phyloP scores from a whole-genome alignment of 2,797 vertebrate species.

The Paramormyrops hopkinsi region DNA sequence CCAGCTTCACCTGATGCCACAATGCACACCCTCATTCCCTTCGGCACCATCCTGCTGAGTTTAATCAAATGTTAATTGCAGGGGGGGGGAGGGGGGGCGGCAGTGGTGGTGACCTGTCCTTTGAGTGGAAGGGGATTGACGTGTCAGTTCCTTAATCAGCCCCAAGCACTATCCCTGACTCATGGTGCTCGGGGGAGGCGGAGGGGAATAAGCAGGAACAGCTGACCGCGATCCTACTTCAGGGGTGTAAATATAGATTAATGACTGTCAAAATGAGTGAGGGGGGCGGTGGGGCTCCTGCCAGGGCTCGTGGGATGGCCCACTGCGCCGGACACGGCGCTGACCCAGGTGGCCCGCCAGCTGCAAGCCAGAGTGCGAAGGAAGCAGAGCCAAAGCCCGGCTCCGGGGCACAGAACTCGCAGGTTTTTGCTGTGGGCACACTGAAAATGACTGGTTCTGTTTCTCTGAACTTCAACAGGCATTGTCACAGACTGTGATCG shows the following conservation, averaged over 20 bases:
- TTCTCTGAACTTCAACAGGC: background rate
- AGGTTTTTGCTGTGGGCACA: background rate
- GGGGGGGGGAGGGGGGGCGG: conserved; percentile 13
- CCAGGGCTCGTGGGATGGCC: conserved; percentile 4
- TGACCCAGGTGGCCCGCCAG: conserved; percentile 11
- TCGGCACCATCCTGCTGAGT: conserved; percentile 32
- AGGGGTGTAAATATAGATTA: conserved; percentile 22
- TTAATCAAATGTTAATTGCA: conserved; percentile 36
- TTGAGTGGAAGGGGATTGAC: background rate
- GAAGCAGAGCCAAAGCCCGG: background rate
- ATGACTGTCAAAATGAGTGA: conserved; percentile 11
- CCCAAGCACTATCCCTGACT: conserved; percentile 18
- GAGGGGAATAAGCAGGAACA: background rate
- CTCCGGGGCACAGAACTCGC: background rate
- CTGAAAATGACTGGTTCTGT: background rate
- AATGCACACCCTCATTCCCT: background rate
- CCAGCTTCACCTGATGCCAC: background rate
- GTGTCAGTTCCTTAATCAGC: background rate
- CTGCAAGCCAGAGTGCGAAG: background rate
- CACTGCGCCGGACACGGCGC: background rate
- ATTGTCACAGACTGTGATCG: background rate
- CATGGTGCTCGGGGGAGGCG: background rate
- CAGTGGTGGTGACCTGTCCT: conserved; percentile 1
- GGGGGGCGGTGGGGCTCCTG: conserved; percentile 8
- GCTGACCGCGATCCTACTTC: background rate